Conservation (phyloP, 2,797 vertebrate genomes). For the Urosaurus nigricauda region DNA sequence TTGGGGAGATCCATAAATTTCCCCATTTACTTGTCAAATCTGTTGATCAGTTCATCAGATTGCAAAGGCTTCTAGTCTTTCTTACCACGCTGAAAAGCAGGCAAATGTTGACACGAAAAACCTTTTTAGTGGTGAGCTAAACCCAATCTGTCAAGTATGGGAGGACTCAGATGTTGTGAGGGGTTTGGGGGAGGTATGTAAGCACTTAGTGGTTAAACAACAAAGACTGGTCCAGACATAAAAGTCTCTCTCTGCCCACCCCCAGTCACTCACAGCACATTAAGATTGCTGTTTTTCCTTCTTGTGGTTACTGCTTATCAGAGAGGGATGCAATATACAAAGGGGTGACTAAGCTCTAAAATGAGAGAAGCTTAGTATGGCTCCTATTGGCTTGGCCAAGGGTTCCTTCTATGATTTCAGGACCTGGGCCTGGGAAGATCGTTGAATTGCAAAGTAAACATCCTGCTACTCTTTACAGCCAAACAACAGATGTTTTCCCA, state of each 20-base stretch:
- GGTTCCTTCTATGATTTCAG: neutral
- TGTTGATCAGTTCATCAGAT: neutral
- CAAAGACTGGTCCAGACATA: neutral
- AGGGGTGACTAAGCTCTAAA: neutral
- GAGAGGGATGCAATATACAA: neutral
- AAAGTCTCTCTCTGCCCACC: neutral
- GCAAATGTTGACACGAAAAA: neutral
- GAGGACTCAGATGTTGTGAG: slow-evolving; percentile 13
- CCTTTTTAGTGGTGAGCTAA: slow-evolving; percentile 15
- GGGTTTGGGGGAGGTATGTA: neutral
- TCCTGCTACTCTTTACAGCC: neutral
- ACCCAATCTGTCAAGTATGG: neutral
- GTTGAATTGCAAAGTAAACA: neutral
- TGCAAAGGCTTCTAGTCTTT: neutral
- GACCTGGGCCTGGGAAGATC: neutral
- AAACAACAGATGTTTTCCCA: neutral
- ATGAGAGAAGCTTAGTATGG: slow-evolving; percentile 9
- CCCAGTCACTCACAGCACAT: neutral
- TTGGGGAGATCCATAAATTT: neutral
- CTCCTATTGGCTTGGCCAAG: neutral
- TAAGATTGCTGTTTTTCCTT: neutral
- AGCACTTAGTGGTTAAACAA: neutral
- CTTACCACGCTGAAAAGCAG: neutral
- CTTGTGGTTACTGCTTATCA: slow-evolving; percentile 28
- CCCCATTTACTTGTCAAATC: neutral